Conservation (phyloP, 1,140 invertebrate genomes). For the Microplitis demolitor region DNA sequence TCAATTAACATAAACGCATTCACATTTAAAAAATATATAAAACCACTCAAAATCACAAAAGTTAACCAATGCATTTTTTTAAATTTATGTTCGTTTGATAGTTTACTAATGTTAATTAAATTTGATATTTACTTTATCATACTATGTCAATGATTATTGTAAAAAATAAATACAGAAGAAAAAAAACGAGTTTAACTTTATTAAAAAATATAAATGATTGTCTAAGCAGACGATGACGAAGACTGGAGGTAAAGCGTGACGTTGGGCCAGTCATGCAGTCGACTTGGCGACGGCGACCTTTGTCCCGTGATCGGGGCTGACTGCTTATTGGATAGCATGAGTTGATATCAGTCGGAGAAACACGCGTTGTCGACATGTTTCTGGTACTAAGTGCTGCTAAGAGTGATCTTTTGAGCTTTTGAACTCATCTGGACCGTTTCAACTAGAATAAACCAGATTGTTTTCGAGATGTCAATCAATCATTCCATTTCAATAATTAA, state of each 20-base stretch:
- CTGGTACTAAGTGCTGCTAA: neutral
- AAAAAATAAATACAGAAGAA: neutral
- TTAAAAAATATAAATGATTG: constrained; percentile 21
- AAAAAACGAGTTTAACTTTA: neutral
- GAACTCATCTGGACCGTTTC: constrained; percentile 1
- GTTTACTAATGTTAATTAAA: neutral
- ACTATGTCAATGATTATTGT: neutral
- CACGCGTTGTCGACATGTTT: constrained; percentile 53
- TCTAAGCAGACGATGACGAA: constrained; percentile 38
- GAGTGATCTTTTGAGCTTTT: neutral
- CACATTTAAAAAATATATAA: neutral
- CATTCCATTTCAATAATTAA: neutral
- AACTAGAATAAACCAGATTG: constrained; percentile 2
- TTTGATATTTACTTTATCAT: neutral
- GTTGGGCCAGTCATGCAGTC: constrained; percentile 49
- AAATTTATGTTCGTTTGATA: constrained; percentile 29
- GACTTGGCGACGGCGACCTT: constrained; percentile 49
- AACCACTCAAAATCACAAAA: constrained; percentile 28
- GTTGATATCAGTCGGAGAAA: constrained; percentile 46
- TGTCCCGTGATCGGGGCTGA: constrained; percentile 46
- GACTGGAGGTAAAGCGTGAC: constrained; percentile 51
- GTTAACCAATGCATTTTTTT: constrained; percentile 17
- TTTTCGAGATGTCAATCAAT: neutral
- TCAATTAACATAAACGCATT: constrained; percentile 40
- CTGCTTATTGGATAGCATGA: constrained; percentile 46